These are phyloP conservation scores for Calyptommatus sinebrachiatus DNA, from an alignment of 2,113 vertebrate genomes.

Conservation along the genomic window DNA sequence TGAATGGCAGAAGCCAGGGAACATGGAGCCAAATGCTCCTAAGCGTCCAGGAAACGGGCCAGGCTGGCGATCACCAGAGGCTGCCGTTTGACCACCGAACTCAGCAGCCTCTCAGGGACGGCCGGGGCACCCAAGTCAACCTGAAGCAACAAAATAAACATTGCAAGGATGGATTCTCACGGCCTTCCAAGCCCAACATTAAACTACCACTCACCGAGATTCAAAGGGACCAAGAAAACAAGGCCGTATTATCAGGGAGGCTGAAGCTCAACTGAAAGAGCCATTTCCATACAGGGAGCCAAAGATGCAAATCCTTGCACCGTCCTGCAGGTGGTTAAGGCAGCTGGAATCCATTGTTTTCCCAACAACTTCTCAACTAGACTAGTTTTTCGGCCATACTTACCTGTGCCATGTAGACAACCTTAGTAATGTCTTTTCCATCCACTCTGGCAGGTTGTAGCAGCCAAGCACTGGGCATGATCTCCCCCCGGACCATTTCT, in stretches of 20 bases:
- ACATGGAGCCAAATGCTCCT: background rate
- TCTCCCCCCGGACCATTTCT: conserved; percentile 87
- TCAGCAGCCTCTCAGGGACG: conserved; percentile 77
- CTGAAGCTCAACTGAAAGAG: background rate
- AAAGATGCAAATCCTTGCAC: background rate
- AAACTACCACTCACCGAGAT: background rate
- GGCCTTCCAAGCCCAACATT: rapidly evolving
- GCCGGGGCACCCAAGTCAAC: conserved; percentile 88
- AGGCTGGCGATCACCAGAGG: conserved; percentile 85
- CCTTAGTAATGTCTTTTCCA: conserved; percentile 82
- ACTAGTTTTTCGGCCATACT: background rate
- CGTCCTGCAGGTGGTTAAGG: background rate
- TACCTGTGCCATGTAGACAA: conserved; percentile 91
- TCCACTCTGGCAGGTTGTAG: conserved; percentile 78
- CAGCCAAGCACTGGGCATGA: conserved; percentile 94
- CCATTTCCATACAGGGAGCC: background rate
- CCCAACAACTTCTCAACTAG: background rate
- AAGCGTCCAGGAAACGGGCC: conserved; percentile 74
- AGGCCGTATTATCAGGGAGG: background rate
- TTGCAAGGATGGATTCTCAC: background rate
- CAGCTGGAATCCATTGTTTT: background rate
- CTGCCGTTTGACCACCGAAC: conserved; percentile 77
- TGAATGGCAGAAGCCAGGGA: background rate
- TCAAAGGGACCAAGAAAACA: background rate
- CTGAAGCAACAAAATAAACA: conserved; percentile 66